Base-by-base conservation (phyloP, 1,140 invertebrate genomes). In the Megalopta genalis region DNA sequence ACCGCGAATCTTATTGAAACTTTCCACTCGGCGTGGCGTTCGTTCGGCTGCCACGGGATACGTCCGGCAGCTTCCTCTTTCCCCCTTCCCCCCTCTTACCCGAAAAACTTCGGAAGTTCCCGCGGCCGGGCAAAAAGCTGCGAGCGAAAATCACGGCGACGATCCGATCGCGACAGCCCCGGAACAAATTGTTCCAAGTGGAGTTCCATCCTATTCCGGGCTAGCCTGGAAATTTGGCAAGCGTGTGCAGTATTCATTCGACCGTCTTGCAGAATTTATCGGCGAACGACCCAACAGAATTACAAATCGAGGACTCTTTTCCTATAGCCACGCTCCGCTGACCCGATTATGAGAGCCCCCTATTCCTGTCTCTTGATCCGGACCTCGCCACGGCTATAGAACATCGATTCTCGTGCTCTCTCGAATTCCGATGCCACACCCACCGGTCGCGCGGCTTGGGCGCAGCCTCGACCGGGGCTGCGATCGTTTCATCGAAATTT, bases 1-100 rank as follows among this genome's bases (percentile, higher is more conserved):
- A 39, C 72, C 54, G 42, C 72, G 82, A 73, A 84, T 84, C 84
- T 87, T 86, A 84, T 84, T 84, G 84, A 84, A 86, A 87, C 64
- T 87, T 87, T 78, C n/a, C 76, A 52, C 70, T 49, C 69, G 10
- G 27, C 27, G 37, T 71, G 39, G 59, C 54, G 18, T 71, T 37
- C 54, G 18, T 71, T 37, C 68, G 54, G 6, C 23, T 32, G 66
- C n/a, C 23, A 18, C 46, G 6, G 8, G 21, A 42, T 32, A 68
- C 66, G 57, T 42, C 54, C 37, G 5, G 68, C n/a, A 14, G 46
- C 14, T 14, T 42, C 39, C n/a, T n/a, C n/a, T n/a, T n/a, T n/a
- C n/a, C n/a, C n/a, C n/a, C n/a, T n/a, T n/a, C n/a, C 32, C 4
- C 32, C 32, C 32, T 32, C 32, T 32, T 32, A 2, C 4, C 10